Conservation (phyloP, 23 tunicate genomes). For the Ciona savignyi region DNA sequence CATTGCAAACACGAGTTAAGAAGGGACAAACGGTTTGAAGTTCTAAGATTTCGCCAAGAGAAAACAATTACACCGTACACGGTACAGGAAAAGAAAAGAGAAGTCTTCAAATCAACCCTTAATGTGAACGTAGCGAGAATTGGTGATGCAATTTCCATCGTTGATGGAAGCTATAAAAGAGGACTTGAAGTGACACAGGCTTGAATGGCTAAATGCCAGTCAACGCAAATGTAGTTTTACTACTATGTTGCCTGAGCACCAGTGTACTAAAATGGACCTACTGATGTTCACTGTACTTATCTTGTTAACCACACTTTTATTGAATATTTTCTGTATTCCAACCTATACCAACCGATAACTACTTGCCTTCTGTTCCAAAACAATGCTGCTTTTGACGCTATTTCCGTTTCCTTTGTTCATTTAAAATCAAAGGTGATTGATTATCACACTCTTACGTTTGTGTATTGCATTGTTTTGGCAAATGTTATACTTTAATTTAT, state of each 20-base stretch:
- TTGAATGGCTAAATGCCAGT: too few species aligned
- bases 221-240: too few species aligned
- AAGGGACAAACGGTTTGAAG: slow-evolving; percentile 14
- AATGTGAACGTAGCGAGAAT: slow-evolving; percentile 3
- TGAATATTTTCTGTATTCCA: too few species aligned
- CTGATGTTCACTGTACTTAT: too few species aligned
- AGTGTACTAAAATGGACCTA: too few species aligned
- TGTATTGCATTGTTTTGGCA: too few species aligned
- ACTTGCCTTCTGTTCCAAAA: not conserved
- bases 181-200: slow-evolving; percentile 26
- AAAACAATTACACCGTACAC: slow-evolving; percentile 27
- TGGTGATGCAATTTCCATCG: slow-evolving; percentile 7
- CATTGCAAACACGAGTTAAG: slow-evolving; percentile 15
- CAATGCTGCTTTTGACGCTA: not conserved
- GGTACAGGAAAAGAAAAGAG: slow-evolving; percentile 3
- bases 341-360: not conserved
- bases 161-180: slow-evolving; percentile 17
- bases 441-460: too few species aligned
- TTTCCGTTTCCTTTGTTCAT: too few species aligned
- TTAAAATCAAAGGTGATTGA: too few species aligned
- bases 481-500: too few species aligned
- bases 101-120: slow-evolving; percentile 17
- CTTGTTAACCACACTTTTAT: too few species aligned
- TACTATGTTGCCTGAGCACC: too few species aligned
- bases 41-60: slow-evolving; percentile 25